These are phyloP conservation scores for Congeria kusceri DNA, from an alignment of 2,888 invertebrate species.

Conservation along the genomic window DNA sequence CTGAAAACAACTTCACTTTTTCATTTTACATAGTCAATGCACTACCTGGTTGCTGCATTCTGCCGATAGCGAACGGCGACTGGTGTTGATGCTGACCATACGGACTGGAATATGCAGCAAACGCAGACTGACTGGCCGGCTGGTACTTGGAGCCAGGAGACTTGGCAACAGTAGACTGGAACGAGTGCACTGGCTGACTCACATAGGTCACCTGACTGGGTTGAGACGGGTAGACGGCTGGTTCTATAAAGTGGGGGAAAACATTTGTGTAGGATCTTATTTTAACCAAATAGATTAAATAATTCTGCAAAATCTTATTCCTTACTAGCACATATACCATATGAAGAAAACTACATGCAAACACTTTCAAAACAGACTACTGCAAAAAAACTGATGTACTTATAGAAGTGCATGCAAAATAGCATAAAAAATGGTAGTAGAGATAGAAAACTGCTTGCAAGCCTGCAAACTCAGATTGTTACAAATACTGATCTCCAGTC, in stretches of 20 bases:
- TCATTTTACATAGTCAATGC: not conserved
- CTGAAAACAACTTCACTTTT: too few relatives aligned
- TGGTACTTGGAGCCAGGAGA: constrained; percentile 74
- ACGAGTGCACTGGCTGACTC: constrained; percentile 74
- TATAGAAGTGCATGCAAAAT: too few relatives aligned
- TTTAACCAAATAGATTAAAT: too few relatives aligned
- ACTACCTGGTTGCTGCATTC: constrained; percentile 78
- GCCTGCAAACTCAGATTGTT: too few relatives aligned
- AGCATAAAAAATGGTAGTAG: too few relatives aligned
- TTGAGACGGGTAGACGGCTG: constrained; percentile 63
- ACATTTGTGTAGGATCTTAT: constrained; percentile 2
- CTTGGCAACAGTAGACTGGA: constrained; percentile 67
- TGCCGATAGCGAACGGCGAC: constrained; percentile 76
- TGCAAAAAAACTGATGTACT: too few relatives aligned
- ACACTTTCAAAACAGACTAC: too few relatives aligned
- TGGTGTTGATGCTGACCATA: constrained; percentile 81
- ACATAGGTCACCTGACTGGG: constrained; percentile 70
- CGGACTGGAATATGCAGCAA: constrained; percentile 80
- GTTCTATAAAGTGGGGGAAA: constrained; percentile 58
- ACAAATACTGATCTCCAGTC: too few relatives aligned
- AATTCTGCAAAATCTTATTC: too few relatives aligned
- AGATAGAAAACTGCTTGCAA: too few relatives aligned
- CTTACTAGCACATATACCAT: too few relatives aligned
- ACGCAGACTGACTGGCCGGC: constrained; percentile 78
- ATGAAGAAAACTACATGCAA: too few relatives aligned